Evolutionary conservation across 2,797 vertebrate genomes (phyloP).

Genomic region (Delichon dasypus): DNA sequence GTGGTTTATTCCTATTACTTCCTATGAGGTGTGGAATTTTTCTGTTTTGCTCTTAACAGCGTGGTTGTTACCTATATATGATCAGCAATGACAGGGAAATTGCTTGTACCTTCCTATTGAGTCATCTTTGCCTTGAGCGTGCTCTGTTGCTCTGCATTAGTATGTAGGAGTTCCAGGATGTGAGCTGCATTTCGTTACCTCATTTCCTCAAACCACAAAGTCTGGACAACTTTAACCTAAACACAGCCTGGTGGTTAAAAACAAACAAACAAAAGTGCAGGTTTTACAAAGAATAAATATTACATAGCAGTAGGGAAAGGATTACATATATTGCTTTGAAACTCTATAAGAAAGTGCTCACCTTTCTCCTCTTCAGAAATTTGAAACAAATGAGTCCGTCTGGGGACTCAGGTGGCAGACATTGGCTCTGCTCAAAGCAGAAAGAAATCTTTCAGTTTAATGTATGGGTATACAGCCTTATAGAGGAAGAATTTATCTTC

Average conservation of each 20-base stretch:
- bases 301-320: background rate
- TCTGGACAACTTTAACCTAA: background rate
- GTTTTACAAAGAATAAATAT: background rate
- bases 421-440: constrained; percentile 31
- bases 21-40: background rate
- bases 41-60: background rate
- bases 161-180: background rate
- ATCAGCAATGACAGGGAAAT: background rate
- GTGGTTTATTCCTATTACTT: background rate
- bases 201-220: background rate
- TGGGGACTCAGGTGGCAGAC: background rate
- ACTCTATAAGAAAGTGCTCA: background rate
- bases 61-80: background rate
- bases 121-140: background rate
- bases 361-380: background rate
- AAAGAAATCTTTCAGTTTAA: background rate
- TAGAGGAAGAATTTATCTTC: background rate
- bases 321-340: background rate
- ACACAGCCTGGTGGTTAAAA: background rate
- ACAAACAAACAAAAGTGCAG: background rate
- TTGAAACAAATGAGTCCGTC: background rate
- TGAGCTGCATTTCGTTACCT: background rate
- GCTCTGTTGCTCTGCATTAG: background rate
- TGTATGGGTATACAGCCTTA: background rate
- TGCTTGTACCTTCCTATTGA: background rate